phyloP scores from a whole-genome alignment of 2,888 invertebrate genomes.

The Psylliodes chrysocephalus region DNA sequence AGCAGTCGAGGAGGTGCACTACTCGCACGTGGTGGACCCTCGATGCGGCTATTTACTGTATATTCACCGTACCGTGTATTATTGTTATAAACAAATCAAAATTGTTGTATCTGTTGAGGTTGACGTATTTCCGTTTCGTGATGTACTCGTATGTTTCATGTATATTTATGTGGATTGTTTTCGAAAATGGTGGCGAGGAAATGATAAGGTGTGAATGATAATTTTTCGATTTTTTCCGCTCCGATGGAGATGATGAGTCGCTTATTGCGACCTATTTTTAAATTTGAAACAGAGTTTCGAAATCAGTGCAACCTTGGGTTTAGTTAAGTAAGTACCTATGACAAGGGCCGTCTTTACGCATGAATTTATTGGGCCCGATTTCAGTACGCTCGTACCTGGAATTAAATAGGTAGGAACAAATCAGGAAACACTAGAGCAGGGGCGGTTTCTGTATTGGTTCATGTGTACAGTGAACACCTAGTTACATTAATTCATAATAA shows the following conservation, averaged over 20 bases:
- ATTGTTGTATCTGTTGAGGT: not conserved
- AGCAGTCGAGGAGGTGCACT: constrained; percentile 28
- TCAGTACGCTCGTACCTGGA: too few relatives aligned
- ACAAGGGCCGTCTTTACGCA: too few relatives aligned
- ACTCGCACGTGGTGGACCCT: constrained; percentile 29
- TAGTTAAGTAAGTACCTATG: too few relatives aligned
- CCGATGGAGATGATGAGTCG: not conserved
- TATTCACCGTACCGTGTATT: constrained; percentile 1
- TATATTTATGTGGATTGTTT: constrained; percentile 2
- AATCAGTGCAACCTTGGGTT: not conserved
- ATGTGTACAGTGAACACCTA: too few relatives aligned
- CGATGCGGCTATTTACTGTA: constrained; percentile 6
- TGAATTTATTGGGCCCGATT: too few relatives aligned
- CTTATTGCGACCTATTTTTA: constrained; percentile 1
- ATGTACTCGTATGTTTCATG: constrained; percentile 3
- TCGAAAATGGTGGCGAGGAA: not conserved
- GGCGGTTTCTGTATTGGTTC: too few relatives aligned
- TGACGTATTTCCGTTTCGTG: constrained; percentile 10
- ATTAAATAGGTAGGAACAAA: too few relatives aligned
- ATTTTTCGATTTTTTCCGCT: not conserved
- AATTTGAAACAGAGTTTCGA: not conserved
- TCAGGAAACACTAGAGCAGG: too few relatives aligned
- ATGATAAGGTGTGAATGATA: not conserved
- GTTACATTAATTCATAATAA: too few relatives aligned
- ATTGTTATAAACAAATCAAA: constrained; percentile 17